These are phyloP conservation scores for Aplochiton taeniatus DNA, from an alignment of 2,797 vertebrate genomes.

Conservation along the genomic window DNA sequence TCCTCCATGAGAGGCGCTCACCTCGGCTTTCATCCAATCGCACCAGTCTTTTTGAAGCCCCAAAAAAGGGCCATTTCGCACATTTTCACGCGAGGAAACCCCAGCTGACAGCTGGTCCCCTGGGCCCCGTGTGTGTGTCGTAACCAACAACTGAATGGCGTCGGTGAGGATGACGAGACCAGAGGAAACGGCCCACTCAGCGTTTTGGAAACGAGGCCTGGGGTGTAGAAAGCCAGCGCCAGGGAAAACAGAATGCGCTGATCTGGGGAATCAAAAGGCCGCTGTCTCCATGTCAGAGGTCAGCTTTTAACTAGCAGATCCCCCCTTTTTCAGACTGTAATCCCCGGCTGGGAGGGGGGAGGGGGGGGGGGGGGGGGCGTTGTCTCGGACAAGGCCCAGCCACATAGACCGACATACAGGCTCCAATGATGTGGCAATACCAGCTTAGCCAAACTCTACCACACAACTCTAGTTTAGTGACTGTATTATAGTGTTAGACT, in stretches of 20 bases:
- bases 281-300: slow-evolving; percentile 64
- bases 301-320: slow-evolving; percentile 67
- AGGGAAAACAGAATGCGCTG: slow-evolving; percentile 39
- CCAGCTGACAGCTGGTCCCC: slow-evolving; percentile 22
- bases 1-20: too few species aligned
- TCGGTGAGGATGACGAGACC: too few species aligned
- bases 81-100: too few species aligned
- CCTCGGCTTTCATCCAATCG: too few species aligned
- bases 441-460: too few species aligned
- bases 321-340: slow-evolving; percentile 54
- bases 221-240: slow-evolving; percentile 28
- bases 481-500: too few species aligned
- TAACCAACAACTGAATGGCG: too few species aligned
- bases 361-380: slow-evolving; percentile 10
- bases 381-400: slow-evolving; percentile 39
- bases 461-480: too few species aligned
- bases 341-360: slow-evolving; percentile 53
- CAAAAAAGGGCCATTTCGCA: too few species aligned
- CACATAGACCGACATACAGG: slow-evolving; percentile 34
- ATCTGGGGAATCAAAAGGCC: slow-evolving; percentile 61
- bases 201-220: slow-evolving; percentile 38
- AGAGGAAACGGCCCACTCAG: slow-evolving; percentile 33
- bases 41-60: too few species aligned
- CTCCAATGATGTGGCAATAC: background rate
- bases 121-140: slow-evolving; percentile 12